Percentiles rank a stretch among this genome's conserved stretches.
Conservation (phyloP, 2,797 vertebrate genomes). For the Lerista edwardsae region DNA sequence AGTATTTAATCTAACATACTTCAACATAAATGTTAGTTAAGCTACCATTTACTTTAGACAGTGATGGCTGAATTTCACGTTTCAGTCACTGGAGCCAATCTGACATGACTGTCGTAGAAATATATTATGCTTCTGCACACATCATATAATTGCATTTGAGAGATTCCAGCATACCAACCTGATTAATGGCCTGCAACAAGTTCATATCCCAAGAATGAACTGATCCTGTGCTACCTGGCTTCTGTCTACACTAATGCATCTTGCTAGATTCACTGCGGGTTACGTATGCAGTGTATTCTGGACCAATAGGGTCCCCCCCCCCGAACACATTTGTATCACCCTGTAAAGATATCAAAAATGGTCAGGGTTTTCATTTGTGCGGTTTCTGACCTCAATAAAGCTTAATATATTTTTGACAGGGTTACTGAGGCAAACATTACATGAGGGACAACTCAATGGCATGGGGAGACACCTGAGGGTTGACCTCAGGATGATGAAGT, state of each 20-base stretch:
- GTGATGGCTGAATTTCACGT: constrained; percentile 34
- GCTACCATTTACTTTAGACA: constrained; percentile 14
- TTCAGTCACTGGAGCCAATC: constrained; percentile 12
- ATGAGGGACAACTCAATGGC: constrained; percentile 38
- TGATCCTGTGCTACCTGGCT: constrained; percentile 18
- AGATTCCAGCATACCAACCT: not conserved
- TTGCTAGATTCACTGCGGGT: constrained; percentile 6
- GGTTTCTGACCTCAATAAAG: constrained; percentile 44
- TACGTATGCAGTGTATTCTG: not conserved
- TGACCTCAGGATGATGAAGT: constrained; percentile 61
- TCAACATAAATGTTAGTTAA: constrained; percentile 34
- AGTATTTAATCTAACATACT: constrained; percentile 15
- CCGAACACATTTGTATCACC: constrained; percentile 30
- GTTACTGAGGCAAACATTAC: constrained; percentile 37
- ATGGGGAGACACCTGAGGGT: constrained; percentile 43
- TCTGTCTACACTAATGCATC: not conserved
- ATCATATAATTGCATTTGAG: constrained; percentile 14
- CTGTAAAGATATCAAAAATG: constrained; percentile 27
- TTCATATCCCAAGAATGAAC: constrained; percentile 26
- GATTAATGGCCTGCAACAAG: not conserved
- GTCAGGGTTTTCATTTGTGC: constrained; percentile 14
- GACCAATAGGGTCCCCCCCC: constrained; percentile 1
- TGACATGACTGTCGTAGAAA: not conserved
- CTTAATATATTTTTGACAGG: constrained; percentile 46
- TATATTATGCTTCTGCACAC: not conserved